phyloP scores from a whole-genome alignment of 2,113 vertebrate species.

The Cettia cetti region DNA sequence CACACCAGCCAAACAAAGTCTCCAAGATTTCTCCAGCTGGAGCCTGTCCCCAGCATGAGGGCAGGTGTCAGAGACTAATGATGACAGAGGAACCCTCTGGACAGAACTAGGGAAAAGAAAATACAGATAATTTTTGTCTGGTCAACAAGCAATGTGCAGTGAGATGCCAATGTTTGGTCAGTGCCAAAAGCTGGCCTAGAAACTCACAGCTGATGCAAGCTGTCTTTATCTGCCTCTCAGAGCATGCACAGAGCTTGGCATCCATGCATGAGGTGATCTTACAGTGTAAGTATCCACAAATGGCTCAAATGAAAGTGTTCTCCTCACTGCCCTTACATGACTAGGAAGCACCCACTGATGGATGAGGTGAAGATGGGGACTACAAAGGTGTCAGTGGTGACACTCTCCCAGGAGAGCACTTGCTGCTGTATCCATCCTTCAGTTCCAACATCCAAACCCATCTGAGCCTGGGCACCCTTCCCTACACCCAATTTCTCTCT shows the following conservation, averaged over 20 bases:
- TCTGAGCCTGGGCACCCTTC: not conserved
- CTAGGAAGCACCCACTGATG: not conserved
- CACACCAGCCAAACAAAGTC: not conserved
- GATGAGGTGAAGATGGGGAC: not conserved
- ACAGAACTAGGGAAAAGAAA: not conserved
- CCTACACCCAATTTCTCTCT: not conserved
- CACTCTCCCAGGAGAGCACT: not conserved
- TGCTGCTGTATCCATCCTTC: not conserved
- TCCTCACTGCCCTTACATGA: not conserved
- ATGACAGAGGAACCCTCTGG: not conserved
- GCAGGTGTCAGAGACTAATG: not conserved
- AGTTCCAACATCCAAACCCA: not conserved
- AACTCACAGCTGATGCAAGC: not conserved
- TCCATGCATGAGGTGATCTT: not conserved
- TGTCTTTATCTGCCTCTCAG: not conserved
- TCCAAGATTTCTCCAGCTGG: not conserved
- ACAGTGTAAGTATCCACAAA: not conserved
- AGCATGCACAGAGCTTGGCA: not conserved
- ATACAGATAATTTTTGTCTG: not conserved
- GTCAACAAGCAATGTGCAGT: not conserved
- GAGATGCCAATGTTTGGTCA: not conserved
- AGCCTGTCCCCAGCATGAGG: not conserved
- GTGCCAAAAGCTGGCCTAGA: not conserved
- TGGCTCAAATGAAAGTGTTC: not conserved
- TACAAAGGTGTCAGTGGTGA: not conserved